These are phyloP conservation scores for Cuniculus paca DNA, from an alignment of 2,797 vertebrate genomes.

Conservation along the genomic window DNA sequence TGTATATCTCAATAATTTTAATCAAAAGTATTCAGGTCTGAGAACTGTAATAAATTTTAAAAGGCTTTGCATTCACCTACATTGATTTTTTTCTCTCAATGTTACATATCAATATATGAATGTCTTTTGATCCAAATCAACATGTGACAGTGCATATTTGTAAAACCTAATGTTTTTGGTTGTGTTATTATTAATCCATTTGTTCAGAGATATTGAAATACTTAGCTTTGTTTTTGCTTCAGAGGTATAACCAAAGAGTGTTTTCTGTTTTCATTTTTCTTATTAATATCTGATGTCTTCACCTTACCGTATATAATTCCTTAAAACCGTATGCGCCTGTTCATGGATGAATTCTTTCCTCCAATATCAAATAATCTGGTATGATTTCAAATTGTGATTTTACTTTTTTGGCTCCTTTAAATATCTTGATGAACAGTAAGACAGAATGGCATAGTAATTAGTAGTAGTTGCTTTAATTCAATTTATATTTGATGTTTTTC, in stretches of 20 bases:
- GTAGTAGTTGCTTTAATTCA: slow-evolving; percentile 31
- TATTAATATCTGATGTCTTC: background rate
- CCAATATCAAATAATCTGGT: slow-evolving; percentile 36
- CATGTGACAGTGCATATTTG: background rate
- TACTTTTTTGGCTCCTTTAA: slow-evolving; percentile 64
- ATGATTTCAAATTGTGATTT: slow-evolving; percentile 48
- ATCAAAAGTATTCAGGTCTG: background rate
- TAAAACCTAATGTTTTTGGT: background rate
- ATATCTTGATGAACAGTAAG: slow-evolving; percentile 71
- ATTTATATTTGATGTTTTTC: background rate
- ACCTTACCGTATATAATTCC: background rate
- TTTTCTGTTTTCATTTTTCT: background rate
- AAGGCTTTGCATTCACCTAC: background rate
- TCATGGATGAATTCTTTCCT: background rate
- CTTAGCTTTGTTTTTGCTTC: background rate
- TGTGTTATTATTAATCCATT: background rate
- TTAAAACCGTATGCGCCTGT: background rate
- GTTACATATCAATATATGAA: background rate
- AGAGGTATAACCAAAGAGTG: background rate
- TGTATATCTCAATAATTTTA: background rate
- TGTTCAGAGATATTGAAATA: background rate
- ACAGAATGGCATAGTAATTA: slow-evolving; percentile 65
- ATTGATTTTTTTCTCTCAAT: background rate
- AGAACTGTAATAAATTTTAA: background rate
- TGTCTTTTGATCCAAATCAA: background rate